phyloP scores from a whole-genome alignment of 2,797 vertebrate species.

The Melanotaenia trifasciata region DNA sequence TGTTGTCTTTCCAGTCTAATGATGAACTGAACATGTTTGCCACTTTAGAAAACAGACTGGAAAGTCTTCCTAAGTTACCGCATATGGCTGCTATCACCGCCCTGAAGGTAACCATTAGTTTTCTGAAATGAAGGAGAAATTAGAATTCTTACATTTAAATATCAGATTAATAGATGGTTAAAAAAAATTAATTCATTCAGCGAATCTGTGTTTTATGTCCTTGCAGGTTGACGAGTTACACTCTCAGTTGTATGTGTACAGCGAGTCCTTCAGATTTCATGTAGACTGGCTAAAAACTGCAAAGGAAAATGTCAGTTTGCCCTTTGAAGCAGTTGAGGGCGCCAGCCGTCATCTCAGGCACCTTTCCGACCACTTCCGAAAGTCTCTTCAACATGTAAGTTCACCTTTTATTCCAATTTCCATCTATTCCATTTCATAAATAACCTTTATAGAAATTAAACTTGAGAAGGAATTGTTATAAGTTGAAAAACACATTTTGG shows the following conservation, averaged over 20 bases:
- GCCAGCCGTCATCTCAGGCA: conserved; percentile 38
- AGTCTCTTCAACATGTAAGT: conserved; percentile 59
- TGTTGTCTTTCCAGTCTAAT: conserved; percentile 17
- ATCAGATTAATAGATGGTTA: background rate
- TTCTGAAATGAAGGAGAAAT: background rate
- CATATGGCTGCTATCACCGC: background rate
- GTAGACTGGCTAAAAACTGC: conserved; percentile 68
- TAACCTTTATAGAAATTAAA: background rate
- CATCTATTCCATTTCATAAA: background rate
- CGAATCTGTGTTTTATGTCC: background rate
- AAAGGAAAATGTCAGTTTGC: conserved; percentile 48
- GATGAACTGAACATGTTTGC: background rate
- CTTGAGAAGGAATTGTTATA: no score
- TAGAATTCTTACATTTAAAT: background rate
- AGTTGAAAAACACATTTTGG: no score
- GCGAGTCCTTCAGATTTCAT: conserved; percentile 62
- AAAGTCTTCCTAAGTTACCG: conserved; percentile 38
- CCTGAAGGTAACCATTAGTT: conserved; percentile 40
- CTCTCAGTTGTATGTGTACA: conserved; percentile 43
- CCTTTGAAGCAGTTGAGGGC: conserved; percentile 38
- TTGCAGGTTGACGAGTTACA: conserved; percentile 71
- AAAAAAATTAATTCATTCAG: fast-evolving
- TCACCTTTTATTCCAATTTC: fast-evolving
- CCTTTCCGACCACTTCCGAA: conserved; percentile 23
- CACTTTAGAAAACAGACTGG: conserved; percentile 15